Conservation (phyloP, 2,888 invertebrate genomes). For the Alcis repandata region DNA sequence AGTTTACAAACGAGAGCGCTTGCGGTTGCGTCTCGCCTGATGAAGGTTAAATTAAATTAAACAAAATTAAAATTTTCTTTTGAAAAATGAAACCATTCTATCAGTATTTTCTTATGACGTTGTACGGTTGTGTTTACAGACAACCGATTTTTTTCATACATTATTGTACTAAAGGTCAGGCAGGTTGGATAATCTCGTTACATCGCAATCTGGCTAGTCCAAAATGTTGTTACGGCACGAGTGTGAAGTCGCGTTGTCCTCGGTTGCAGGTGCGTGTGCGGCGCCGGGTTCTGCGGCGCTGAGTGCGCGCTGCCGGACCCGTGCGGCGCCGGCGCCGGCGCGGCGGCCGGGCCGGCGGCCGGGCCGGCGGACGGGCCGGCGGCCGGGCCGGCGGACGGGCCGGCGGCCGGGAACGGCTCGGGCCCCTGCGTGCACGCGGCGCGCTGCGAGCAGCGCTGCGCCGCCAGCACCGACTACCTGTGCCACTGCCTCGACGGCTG, state of each 20-base stretch:
- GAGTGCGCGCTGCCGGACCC: constrained; percentile 92
- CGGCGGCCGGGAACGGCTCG: constrained; percentile 56
- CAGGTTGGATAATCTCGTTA: too few relatives aligned
- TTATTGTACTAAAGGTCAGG: too few relatives aligned
- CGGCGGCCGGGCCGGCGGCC: constrained; percentile 47
- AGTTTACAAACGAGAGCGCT: too few relatives aligned
- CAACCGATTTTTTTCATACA: too few relatives aligned
- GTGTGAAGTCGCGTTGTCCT: background rate
- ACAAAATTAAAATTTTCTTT: too few relatives aligned
- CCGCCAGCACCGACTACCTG: constrained; percentile 86
- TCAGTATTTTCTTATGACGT: too few relatives aligned
- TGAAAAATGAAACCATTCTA: too few relatives aligned
- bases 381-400: constrained; percentile 75
- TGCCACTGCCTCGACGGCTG: constrained; percentile 91
- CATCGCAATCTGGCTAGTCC: too few relatives aligned
- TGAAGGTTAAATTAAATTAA: too few relatives aligned
- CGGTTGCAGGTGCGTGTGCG: constrained; percentile 83
- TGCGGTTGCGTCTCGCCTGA: too few relatives aligned
- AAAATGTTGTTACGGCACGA: too few relatives aligned
- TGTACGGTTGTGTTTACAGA: too few relatives aligned
- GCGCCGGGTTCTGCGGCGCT: constrained; percentile 89
- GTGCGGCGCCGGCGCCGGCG: constrained; percentile 76
- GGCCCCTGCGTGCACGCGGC: constrained; percentile 91
- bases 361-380: constrained; percentile 90
- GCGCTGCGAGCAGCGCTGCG: constrained; percentile 89